Base-by-base conservation (phyloP, 1,140 invertebrate genomes). In the Papilio aristodemus region DNA sequence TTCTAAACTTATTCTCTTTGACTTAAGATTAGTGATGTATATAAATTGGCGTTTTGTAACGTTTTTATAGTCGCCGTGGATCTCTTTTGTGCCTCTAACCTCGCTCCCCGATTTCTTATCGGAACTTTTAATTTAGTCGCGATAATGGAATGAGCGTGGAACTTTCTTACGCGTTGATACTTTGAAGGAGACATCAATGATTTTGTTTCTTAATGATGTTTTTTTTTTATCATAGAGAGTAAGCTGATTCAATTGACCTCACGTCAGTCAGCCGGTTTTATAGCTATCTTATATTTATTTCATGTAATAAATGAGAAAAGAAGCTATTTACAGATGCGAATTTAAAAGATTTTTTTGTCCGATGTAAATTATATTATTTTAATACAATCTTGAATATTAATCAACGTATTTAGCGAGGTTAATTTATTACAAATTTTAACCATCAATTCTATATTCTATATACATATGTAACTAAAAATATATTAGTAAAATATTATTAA, bases 21-120 rank as follows among this genome's bases (percentile, higher is more conserved):
- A 90, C 82, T 89, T 83, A 84, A 90, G 86, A 89, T 89, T 89
- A 90, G 81, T 89, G 80, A 87, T 83, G 81, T 87, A 87, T 90
- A 87, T 87, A 88, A 88, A 87, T 88, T 83, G 83, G 78, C 78
- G 75, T 90, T 90, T 83, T 86, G 84, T 90, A 78, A 81, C 81
- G 81, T 84, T 87, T 84, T 84, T 81, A 80, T 74, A 84, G 80
- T 80, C 75, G 73, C 69, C 69, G 67, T 50, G 75, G 71, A 54
- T 17, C 46, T 54, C 19, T 54, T 19, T 54, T 54, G 19, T 54
- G 66, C 71, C 59, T 67, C 60, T 76, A 59, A 46, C 70, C 57
- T 22, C 72, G 75, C 76, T 78, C 76, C 73, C 68, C 69, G 71
- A 70, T 80, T 75, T 72, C 78, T 85, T 84, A 85, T 85, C 82